Evolutionary conservation across 2,113 vertebrate genomes (phyloP).

Genomic region (Coracopsis vasa): DNA sequence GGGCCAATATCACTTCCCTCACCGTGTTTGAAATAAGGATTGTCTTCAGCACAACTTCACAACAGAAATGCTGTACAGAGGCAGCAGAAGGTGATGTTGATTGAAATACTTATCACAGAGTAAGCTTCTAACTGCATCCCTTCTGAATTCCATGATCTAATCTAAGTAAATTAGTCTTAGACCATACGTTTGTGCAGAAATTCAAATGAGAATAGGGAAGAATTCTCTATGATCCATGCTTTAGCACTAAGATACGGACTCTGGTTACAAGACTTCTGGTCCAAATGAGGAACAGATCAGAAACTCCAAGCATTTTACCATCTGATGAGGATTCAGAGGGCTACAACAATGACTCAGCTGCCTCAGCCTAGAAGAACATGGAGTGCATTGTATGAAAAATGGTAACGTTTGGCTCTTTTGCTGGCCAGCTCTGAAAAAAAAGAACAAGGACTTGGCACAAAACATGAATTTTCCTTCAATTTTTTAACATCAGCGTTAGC

Average conservation of each 20-base stretch:
- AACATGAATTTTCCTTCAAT: neutral
- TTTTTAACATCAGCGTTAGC: neutral
- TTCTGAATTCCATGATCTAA: neutral
- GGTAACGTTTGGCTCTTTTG: neutral
- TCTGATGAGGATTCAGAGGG: neutral
- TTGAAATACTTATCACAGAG: neutral
- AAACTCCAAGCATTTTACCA: constrained; percentile 42
- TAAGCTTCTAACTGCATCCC: neutral
- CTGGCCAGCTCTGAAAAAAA: neutral
- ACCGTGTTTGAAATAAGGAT: neutral
- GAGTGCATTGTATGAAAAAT: neutral
- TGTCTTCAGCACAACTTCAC: neutral
- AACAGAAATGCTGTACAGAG: neutral
- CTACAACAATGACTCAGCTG: constrained; percentile 11
- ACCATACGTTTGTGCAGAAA: neutral
- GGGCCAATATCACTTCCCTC: neutral
- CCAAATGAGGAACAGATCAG: neutral
- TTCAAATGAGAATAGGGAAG: neutral
- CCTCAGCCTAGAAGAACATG: constrained; percentile 1
- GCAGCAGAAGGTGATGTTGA: neutral
- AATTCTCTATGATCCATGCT: neutral
- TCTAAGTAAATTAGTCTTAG: neutral
- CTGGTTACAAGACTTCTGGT: neutral
- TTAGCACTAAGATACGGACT: neutral
- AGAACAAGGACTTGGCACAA: neutral